Evolutionary conservation across 2,113 vertebrate genomes (phyloP).

Genomic region (Passer domesticus): DNA sequence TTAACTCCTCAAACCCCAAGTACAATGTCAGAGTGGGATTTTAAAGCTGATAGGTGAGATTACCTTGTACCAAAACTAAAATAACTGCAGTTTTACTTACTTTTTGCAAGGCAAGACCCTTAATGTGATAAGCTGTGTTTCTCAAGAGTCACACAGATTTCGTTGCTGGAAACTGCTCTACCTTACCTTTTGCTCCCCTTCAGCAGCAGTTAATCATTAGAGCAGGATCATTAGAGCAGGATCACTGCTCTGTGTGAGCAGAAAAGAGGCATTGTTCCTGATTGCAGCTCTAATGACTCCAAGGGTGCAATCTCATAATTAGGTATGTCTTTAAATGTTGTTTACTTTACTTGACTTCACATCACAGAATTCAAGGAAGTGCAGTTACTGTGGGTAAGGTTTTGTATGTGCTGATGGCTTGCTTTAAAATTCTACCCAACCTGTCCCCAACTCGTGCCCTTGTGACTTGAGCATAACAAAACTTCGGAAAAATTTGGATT

Average conservation of each 20-base stretch:
- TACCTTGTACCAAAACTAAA: not conserved
- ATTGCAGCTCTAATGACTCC: slow-evolving; percentile 49
- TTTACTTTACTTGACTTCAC: not conserved
- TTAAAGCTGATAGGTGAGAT: not conserved
- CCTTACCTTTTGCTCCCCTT: slow-evolving; percentile 50
- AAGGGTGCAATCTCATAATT: slow-evolving; percentile 21
- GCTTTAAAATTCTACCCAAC: not conserved
- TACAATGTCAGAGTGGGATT: not conserved
- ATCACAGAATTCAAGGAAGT: not conserved
- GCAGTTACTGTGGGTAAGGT: not conserved
- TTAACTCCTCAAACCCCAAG: not conserved
- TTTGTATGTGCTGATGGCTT: not conserved
- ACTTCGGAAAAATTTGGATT: not conserved
- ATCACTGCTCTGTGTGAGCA: slow-evolving; percentile 41
- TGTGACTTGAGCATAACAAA: not conserved
- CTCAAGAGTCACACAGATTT: not conserved
- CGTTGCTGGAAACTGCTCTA: slow-evolving; percentile 29
- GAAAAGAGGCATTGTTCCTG: slow-evolving; percentile 42
- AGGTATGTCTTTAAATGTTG: slow-evolving; percentile 35
- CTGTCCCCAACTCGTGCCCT: not conserved
- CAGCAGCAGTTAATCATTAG: slow-evolving; percentile 56
- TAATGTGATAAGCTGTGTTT: not conserved
- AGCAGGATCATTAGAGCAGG: slow-evolving; percentile 1
- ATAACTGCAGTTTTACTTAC: not conserved
- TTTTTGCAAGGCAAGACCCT: not conserved